Evolutionary conservation across 2,113 vertebrate species (phyloP).

Genomic region (Mystacornis crossleyi): DNA sequence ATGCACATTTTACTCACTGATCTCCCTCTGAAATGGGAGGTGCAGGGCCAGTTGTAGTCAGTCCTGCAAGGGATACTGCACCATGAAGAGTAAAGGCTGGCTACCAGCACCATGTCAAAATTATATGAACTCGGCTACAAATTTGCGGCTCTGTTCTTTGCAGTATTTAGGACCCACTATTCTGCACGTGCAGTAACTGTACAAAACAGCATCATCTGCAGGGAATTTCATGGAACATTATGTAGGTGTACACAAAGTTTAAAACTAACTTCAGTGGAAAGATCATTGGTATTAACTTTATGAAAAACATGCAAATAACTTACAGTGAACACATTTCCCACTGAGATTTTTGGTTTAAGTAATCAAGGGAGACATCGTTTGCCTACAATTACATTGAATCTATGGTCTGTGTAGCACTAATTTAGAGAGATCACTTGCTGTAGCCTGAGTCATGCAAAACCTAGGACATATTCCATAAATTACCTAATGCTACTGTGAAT

Average conservation of each 20-base stretch:
- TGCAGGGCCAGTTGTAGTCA: background rate
- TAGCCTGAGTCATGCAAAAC: background rate
- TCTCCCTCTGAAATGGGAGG: background rate
- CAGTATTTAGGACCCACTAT: background rate
- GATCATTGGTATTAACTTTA: background rate
- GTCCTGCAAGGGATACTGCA: background rate
- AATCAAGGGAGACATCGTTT: background rate
- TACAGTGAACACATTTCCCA: background rate
- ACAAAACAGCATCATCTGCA: background rate
- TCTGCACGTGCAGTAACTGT: background rate
- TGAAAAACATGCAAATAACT: background rate
- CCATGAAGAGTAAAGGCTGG: background rate
- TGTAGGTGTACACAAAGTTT: background rate
- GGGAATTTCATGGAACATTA: background rate
- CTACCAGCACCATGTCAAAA: background rate
- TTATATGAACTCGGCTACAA: background rate
- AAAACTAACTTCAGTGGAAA: background rate
- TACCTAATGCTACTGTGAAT: slow-evolving; percentile 2
- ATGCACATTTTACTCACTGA: background rate
- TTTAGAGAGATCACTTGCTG: background rate
- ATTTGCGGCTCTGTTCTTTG: background rate
- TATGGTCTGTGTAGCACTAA: background rate
- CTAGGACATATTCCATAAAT: background rate
- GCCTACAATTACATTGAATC: background rate
- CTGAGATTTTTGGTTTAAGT: background rate